These are phyloP conservation scores for Bimastos eiseni DNA, from an alignment of 2,888 invertebrate genomes.

Conservation along the genomic window DNA sequence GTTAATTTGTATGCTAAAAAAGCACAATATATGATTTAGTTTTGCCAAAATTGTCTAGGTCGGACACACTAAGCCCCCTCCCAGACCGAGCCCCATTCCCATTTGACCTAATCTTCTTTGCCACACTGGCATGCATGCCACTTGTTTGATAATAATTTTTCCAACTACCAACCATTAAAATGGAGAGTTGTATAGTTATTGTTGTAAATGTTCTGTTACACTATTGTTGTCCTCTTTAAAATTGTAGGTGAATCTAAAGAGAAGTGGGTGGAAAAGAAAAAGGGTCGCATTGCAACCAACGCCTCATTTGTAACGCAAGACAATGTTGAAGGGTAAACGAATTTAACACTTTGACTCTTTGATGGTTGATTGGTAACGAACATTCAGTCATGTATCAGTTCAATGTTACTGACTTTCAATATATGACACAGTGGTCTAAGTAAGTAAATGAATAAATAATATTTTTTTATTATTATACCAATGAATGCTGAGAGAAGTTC, in stretches of 20 bases:
- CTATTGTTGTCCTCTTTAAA: not conserved
- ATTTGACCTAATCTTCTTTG: too few relatives aligned
- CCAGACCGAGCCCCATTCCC: too few relatives aligned
- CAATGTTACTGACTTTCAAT: not conserved
- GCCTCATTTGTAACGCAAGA: slow-evolving; percentile 58
- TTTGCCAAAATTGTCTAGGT: too few relatives aligned
- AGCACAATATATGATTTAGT: too few relatives aligned
- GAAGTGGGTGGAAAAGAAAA: slow-evolving; percentile 35
- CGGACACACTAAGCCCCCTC: too few relatives aligned
- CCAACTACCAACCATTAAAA: too few relatives aligned
- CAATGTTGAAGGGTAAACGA: slow-evolving; percentile 54
- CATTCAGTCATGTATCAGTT: not conserved
- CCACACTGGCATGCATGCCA: too few relatives aligned
- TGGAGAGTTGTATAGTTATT: not conserved
- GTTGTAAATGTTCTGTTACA: too few relatives aligned
- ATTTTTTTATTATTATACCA: too few relatives aligned
- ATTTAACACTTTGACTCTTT: not conserved
- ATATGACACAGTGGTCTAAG: not conserved
- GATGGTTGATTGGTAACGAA: not conserved
- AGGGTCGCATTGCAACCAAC: slow-evolving; percentile 60
- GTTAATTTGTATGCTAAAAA: too few relatives aligned
- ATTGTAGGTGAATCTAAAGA: slow-evolving; percentile 42
- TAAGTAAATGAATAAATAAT: not conserved
- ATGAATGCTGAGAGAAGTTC: too few relatives aligned
- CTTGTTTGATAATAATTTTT: too few relatives aligned